phyloP scores from a whole-genome alignment of 1,140 invertebrate species.

The Zaprionus gabonicus region DNA sequence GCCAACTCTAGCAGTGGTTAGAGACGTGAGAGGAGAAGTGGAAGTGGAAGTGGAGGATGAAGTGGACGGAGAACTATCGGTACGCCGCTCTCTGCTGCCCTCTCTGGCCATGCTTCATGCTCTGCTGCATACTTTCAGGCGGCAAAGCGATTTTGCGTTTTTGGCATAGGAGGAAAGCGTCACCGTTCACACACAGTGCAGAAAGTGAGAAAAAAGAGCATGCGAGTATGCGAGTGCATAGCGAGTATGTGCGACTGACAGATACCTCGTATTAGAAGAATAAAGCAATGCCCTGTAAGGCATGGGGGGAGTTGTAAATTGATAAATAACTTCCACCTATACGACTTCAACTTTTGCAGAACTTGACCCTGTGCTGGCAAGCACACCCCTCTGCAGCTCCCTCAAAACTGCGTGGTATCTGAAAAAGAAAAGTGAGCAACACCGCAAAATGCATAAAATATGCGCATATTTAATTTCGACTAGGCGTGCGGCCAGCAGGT shows the following conservation, averaged over 20 bases:
- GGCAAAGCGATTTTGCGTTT: conserved; percentile 79
- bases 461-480: conserved; percentile 79
- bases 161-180: conserved; percentile 59
- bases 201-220: conserved; percentile 24
- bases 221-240: neutral
- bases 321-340: no score
- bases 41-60: neutral
- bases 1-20: conserved; percentile 16
- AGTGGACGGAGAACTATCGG: conserved; percentile 47
- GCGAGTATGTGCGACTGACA: neutral
- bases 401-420: conserved; percentile 9
- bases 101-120: conserved; percentile 70
- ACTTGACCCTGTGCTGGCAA: no score
- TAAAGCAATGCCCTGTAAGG: neutral
- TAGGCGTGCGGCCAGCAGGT: conserved; percentile 69
- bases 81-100: conserved; percentile 36
- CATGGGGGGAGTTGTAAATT: no score
- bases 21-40: neutral
- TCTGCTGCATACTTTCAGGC: conserved; percentile 80
- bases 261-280: neutral
- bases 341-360: no score
- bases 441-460: conserved; percentile 76
- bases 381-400: neutral
- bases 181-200: conserved; percentile 22
- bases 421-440: conserved; percentile 69